Evolutionary conservation across 2,888 invertebrate species (phyloP).

Genomic region (Ptychoptera contaminata): DNA sequence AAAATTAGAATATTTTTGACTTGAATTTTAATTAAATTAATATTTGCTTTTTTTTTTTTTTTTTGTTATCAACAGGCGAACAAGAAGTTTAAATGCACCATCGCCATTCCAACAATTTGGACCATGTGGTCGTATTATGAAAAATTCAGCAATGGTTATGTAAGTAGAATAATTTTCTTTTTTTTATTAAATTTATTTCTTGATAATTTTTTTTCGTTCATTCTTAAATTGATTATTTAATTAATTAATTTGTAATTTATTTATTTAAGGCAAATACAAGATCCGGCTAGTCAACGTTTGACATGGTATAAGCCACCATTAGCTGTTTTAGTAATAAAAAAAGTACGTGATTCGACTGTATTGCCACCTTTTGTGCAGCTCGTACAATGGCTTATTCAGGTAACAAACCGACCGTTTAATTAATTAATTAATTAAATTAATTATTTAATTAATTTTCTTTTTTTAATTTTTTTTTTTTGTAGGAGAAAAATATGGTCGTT

Average conservation of each 20-base stretch:
- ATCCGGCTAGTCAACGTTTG: slow-evolving; percentile 89
- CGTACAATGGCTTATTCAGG: slow-evolving; percentile 84
- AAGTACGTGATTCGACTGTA: slow-evolving; percentile 82
- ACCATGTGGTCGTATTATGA: slow-evolving; percentile 96
- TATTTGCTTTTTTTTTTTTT: not conserved
- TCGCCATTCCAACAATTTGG: slow-evolving; percentile 94
- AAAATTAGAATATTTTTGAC: too few species aligned
- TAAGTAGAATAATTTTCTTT: slow-evolving; percentile 44
- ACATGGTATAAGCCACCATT: slow-evolving; percentile 96
- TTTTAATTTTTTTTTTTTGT: slow-evolving; percentile 18
- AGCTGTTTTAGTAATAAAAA: slow-evolving; percentile 93
- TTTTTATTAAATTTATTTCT: not conserved
- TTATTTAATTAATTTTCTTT: not conserved
- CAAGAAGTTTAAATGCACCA: slow-evolving; percentile 88
- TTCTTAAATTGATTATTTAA: not conserved
- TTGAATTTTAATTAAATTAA: too few species aligned
- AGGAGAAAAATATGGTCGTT: slow-evolving; percentile 93
- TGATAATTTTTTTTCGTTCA: too few species aligned
- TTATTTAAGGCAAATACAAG: slow-evolving; percentile 81
- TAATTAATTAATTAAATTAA: too few species aligned
- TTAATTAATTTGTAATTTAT: not conserved
- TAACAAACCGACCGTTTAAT: slow-evolving; percentile 25
- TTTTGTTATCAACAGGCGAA: slow-evolving; percentile 55
- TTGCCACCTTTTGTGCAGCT: slow-evolving; percentile 82
- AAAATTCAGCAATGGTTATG: slow-evolving; percentile 93